Evolutionary conservation across 2,113 vertebrate species (phyloP).

Genomic region (Sebastes schlegelii): DNA sequence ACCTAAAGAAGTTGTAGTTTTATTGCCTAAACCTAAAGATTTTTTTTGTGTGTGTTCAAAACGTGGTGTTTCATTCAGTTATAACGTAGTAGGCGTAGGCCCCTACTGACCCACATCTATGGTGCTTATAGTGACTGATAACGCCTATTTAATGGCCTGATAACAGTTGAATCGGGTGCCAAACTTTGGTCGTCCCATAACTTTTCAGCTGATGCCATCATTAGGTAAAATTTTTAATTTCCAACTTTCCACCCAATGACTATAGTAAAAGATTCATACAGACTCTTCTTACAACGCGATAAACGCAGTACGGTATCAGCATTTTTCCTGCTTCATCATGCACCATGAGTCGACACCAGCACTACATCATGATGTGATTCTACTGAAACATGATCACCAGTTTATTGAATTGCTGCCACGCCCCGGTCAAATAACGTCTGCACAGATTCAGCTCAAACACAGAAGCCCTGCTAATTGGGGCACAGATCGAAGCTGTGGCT

Average conservation of each 20-base stretch:
- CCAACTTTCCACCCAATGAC: background rate
- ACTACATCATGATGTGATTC: conserved; percentile 8
- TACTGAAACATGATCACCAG: conserved; percentile 43
- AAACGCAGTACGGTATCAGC: background rate
- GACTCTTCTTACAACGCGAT: background rate
- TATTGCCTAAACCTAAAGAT: too few relatives aligned
- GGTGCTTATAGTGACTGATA: too few relatives aligned
- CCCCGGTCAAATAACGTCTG: conserved; percentile 37
- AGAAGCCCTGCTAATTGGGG: conserved; percentile 51
- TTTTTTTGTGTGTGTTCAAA: too few relatives aligned
- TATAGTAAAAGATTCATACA: background rate
- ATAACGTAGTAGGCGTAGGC: too few relatives aligned
- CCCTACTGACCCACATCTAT: too few relatives aligned
- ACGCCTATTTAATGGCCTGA: too few relatives aligned
- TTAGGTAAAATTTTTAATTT: background rate
- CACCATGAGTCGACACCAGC: conserved; percentile 2
- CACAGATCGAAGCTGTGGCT: conserved; percentile 60
- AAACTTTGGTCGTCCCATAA: too few relatives aligned
- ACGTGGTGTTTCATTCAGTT: too few relatives aligned
- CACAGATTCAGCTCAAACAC: conserved; percentile 38
- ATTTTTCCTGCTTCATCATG: background rate
- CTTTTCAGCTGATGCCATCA: too few relatives aligned
- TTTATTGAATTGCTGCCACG: conserved; percentile 36
- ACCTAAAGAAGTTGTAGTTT: too few relatives aligned
- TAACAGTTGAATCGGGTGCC: too few relatives aligned